Conservation (phyloP, 2,113 vertebrate species). For the Proterorhinus semilunaris region DNA sequence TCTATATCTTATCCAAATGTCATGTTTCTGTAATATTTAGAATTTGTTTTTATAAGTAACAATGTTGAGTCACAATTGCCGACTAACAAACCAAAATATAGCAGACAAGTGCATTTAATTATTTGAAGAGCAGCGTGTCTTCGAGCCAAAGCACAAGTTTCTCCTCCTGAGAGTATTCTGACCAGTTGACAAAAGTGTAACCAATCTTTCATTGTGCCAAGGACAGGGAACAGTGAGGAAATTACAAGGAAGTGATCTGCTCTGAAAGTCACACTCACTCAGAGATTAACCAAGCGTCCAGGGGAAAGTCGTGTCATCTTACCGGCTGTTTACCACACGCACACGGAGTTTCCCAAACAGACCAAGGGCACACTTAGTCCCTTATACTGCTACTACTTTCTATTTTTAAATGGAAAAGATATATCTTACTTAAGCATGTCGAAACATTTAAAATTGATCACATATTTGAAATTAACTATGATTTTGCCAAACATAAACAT, state of each 20-base stretch:
- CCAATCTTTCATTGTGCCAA: slow-evolving; percentile 5
- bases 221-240: too few relatives aligned
- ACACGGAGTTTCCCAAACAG: background rate
- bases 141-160: slow-evolving; percentile 5
- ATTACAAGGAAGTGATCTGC: too few relatives aligned
- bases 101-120: background rate
- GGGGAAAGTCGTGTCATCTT: slow-evolving; percentile 49
- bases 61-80: background rate
- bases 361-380: background rate
- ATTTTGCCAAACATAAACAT: too few relatives aligned
- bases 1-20: too few relatives aligned
- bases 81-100: background rate
- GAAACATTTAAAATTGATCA: too few relatives aligned
- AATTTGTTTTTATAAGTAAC: background rate
- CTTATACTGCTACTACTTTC: too few relatives aligned
- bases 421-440: too few relatives aligned
- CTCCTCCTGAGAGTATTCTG: background rate
- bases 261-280: slow-evolving; percentile 15
- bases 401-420: too few relatives aligned
- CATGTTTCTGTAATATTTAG: background rate
- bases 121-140: slow-evolving; percentile 16
- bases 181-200: background rate
- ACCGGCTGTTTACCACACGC: slow-evolving; percentile 56
- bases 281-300: slow-evolving; percentile 11
- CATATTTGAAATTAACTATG: too few relatives aligned